Evolutionary conservation across 2,797 vertebrate genomes (phyloP), one percentile per base, ranked within the genome.

Genomic region (Chaenodraco wilsoni): DNA sequence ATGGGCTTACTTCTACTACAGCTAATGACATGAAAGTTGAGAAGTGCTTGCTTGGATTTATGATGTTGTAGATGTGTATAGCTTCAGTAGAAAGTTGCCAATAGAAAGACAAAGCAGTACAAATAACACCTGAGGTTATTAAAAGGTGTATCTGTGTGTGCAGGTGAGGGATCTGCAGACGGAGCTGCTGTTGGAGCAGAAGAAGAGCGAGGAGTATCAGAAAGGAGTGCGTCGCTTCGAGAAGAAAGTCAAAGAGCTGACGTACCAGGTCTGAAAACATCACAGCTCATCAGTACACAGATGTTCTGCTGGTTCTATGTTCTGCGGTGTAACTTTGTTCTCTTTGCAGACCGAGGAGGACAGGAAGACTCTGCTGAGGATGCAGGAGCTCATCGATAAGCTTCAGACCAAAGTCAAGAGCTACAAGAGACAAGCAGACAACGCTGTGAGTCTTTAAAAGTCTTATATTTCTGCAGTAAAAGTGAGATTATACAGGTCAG

Each of bases 351-450:
- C 95, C 0, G 98, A 98, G 76, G 97, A 99, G 73, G 98, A 99
- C 86, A 86, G 93, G 73, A 98, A 98, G 92, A 98, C 96, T 75
- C 89, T 98, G 87, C 83, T 96, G 50, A 93, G 96, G 83, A 97
- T 99, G 96, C 97, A 99, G 90, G 96, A 97, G 33, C 93, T 99
- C 77, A 95, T 98, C 0, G 95, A 97, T 19, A 98, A 96, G 76
- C 93, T 99, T 77, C 98, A 99, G 89, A 91, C 94, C 83, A 99
- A 99, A 93, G 95, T 98, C 84, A 99, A 99, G 94, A 96, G 95
- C 93, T 99, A 97, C 91, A 99, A 98, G 90, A 95, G 96, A 69
- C 96, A 98, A 88, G 95, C 95, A 0, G 96, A 97, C 81, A 96
- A 94, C 31, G 96, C 95, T 0, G 97, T 99, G 87, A 95, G 97